Base-by-base conservation (phyloP, 2,888 invertebrate genomes). In the Caenorhabditis panamensis region DNA sequence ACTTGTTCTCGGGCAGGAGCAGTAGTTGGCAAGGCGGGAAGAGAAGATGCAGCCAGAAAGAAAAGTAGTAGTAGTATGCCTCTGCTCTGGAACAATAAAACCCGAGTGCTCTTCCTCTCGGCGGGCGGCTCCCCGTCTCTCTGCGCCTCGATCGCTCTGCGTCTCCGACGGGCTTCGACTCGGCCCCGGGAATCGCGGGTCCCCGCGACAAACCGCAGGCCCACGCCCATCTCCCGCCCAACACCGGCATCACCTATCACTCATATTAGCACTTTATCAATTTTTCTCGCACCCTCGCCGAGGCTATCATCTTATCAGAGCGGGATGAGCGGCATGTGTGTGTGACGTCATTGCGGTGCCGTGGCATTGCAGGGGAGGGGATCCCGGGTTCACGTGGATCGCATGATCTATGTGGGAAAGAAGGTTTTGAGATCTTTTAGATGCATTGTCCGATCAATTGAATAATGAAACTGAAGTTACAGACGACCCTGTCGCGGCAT, bases 251-350 rank as follows among this genome's bases (percentile, higher is more conserved):
- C 75, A 66, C 75, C 75, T 75, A 75, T 75, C 75, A 75, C 75
- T 75, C 75, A 75, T 75, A 66, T 66, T 75, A 75, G 75, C 75
- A 75, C 75, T 75, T 66, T 75, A 56, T 66, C 61, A 56, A 59
- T 61, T 66, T 58, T 58, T 59, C 41, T 66, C 64, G 49, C 18
- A 6, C 22, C 20, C 20, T 4, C 58, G 37, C 1, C 51, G n/a
- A n/a, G n/a, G n/a, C 51, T 53, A 59, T 67, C 58, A 44, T 58
- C 13, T 41, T 41, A 41, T 41, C 41, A 41, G 9, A 2, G 3
- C 31, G 31, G 9, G 31, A 31, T 9, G 31, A 31, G 31, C n/a
- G n/a, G n/a, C n/a, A n/a, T n/a, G n/a, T n/a, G n/a, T n/a, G 9
- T 53, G 53, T 22, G 53, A 53, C 53, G 53, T 22, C 53, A 53